These are phyloP conservation scores for Dicyrtoma fusca DNA, from an alignment of 2,888 invertebrate species.

Conservation along the genomic window DNA sequence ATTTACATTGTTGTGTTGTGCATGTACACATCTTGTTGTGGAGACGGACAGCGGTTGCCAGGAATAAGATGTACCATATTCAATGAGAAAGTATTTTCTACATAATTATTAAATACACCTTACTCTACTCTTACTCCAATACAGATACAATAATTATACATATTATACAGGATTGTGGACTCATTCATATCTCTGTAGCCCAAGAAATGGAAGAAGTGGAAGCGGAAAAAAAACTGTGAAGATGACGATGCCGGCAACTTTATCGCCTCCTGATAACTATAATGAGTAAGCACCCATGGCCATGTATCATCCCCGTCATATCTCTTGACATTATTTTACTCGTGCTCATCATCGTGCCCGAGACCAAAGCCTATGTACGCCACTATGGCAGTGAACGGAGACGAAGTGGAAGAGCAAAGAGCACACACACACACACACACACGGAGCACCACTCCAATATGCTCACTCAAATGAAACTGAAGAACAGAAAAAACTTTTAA, in stretches of 20 bases:
- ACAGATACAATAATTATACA: too few species aligned
- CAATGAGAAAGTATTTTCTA: constrained; percentile 21
- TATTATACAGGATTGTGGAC: too few species aligned
- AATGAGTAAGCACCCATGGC: constrained; percentile 25
- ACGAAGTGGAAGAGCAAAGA: too few species aligned
- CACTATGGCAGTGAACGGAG: too few species aligned
- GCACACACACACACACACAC: too few species aligned
- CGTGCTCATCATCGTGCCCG: constrained; percentile 2
- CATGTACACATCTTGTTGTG: background rate
- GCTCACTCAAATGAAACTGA: too few species aligned
- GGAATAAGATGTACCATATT: constrained; percentile 26
- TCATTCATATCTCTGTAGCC: too few species aligned
- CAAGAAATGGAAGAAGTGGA: background rate
- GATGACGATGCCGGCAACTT: constrained; percentile 18
- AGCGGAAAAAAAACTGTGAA: constrained; percentile 3
- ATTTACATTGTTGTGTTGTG: background rate
- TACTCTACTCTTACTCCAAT: background rate
- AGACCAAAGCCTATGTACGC: background rate
- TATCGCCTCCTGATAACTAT: constrained; percentile 27
- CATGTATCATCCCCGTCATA: constrained; percentile 7
- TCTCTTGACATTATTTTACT: constrained; percentile 32
- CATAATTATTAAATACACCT: constrained; percentile 4
- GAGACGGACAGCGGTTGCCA: background rate
- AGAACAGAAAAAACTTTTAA: constrained; percentile 11
- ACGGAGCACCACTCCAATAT: too few species aligned